Evolutionary conservation across 2,888 invertebrate species (phyloP), one percentile per base, ranked within the genome.

Genomic region (Apotomis betuletana): DNA sequence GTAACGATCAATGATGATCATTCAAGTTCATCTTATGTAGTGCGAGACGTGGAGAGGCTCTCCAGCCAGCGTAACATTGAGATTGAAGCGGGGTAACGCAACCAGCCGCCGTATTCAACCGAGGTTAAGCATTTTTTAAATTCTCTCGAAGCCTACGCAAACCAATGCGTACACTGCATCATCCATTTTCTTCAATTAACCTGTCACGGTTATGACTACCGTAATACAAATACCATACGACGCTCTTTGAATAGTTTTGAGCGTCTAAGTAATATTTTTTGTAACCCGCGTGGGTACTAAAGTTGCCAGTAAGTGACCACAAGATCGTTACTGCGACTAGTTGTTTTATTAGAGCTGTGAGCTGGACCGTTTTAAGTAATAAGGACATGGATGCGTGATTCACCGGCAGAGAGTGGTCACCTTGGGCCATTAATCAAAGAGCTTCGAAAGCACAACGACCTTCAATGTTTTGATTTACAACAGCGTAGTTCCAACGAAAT

Each of bases 401-500:
- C 70, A 70, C 46, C 61, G 49, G 49, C 8, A 58, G 68, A 67
- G 62, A 72, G 71, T 68, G 69, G 60, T 69, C 68, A 67, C 73
- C 75, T 70, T 73, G 74, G 55, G 67, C 62, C 69, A 69, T 74
- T 68, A 70, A 67, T 74, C 74, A 74, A 69, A 49, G 60, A 73
- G 59, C 65, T 51, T 68, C 49, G 44, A 67, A 73, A 67, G 67
- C 62, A 54, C 51, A 62, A 41, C 65, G 57, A 69, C 57, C 57
- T 69, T 65, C 51, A 65, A 27, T 64, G 38, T 68, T 69, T 55
- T 65, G 46, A 69, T 73, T 73, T 67, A 67, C 57, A 67, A 61
- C 36, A 57, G 65, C 41, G 15, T 61, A 51, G 44, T 69, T 49
- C 44, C 10, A 69, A 55, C 49, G 13, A 46, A 67, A 64, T 46